phyloP scores from a whole-genome alignment of 2,113 vertebrate species.

The Chroicocephalus ridibundus region DNA sequence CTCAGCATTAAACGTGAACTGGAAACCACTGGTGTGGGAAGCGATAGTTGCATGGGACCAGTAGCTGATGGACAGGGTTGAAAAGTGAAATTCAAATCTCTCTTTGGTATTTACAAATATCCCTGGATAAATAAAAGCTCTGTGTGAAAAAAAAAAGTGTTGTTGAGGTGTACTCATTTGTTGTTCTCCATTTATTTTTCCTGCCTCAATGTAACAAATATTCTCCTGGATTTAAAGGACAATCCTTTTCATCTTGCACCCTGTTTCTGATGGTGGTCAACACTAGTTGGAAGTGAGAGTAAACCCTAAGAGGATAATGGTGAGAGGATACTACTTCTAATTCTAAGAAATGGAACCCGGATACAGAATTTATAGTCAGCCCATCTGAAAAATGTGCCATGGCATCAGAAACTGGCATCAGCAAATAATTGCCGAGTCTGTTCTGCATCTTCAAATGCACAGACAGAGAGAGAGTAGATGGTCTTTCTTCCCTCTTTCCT shows the following conservation, averaged over 20 bases:
- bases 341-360: not conserved
- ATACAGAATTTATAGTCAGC: not conserved
- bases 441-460: not conserved
- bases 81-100: not conserved
- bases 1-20: rapidly evolving
- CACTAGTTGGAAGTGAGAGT: not conserved
- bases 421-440: not conserved
- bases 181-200: not conserved
- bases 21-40: not conserved
- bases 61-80: not conserved
- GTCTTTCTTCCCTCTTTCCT: not conserved
- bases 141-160: not conserved
- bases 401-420: not conserved
- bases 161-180: not conserved
- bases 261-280: not conserved
- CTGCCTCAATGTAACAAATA: not conserved
- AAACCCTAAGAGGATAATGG: not conserved
- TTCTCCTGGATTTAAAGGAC: not conserved
- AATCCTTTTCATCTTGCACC: not conserved
- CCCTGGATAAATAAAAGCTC: not conserved
- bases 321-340: not conserved
- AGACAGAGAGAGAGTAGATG: not conserved
- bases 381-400: not conserved
- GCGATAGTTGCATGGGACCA: not conserved
- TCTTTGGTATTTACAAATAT: not conserved